These are phyloP conservation scores for Trinorchestia longiramus DNA, from an alignment of 1,140 invertebrate genomes.

Conservation along the genomic window DNA sequence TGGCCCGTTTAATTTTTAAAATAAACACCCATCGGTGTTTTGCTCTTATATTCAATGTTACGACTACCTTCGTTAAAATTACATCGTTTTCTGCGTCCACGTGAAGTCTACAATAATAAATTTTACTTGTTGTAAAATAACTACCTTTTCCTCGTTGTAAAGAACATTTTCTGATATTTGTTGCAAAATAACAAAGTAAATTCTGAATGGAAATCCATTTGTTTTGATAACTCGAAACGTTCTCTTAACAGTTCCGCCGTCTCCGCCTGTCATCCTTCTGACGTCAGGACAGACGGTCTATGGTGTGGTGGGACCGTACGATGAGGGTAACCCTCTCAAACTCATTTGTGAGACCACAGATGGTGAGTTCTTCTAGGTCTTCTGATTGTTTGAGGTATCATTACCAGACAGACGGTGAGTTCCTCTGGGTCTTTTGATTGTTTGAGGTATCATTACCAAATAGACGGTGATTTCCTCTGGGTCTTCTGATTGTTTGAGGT, in stretches of 20 bases:
- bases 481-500: neutral
- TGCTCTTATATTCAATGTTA: too few species aligned
- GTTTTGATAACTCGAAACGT: neutral
- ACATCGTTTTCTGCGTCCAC: too few species aligned
- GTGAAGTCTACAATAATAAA: too few species aligned
- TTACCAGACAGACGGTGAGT: neutral
- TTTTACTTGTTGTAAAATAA: neutral
- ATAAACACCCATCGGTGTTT: too few species aligned
- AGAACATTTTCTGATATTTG: neutral
- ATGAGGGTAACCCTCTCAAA: conserved; percentile 27
- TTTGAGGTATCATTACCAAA: neutral
- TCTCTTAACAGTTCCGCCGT: conserved; percentile 27
- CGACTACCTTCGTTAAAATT: too few species aligned
- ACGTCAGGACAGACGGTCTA: conserved; percentile 19
- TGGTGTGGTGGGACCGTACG: conserved; percentile 42
- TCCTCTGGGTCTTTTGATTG: neutral
- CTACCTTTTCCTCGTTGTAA: neutral
- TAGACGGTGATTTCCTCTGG: neutral
- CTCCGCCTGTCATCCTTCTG: conserved; percentile 37
- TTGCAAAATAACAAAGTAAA: neutral
- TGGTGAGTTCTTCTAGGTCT: neutral
- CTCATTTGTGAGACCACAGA: conserved; percentile 49
- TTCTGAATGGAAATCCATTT: neutral
- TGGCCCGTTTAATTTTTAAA: too few species aligned
- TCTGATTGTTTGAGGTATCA: neutral